Evolutionary conservation across 1,140 invertebrate species (phyloP).

Genomic region (Adoxophyes honmai): DNA sequence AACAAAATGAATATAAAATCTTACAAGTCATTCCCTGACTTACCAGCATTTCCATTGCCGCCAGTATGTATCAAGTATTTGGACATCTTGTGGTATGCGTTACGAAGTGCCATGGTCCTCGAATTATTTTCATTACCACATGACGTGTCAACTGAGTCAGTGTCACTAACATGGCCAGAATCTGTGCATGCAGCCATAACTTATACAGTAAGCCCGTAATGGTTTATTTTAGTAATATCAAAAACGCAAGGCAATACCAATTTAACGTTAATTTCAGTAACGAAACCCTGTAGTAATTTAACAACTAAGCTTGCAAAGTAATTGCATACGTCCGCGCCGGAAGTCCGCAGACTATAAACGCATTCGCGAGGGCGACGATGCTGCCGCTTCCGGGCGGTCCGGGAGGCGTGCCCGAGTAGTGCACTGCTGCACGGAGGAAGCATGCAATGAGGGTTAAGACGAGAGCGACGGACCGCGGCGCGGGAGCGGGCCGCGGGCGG

Average conservation of each 20-base stretch:
- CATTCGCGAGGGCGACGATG: slow-evolving; percentile 71
- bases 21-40: not conserved
- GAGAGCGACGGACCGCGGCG: slow-evolving; percentile 22
- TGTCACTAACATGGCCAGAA: slow-evolving; percentile 5
- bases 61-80: slow-evolving; percentile 26
- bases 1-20: too few species aligned
- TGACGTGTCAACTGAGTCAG: not conserved
- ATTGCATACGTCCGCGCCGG: slow-evolving; percentile 38
- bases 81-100: slow-evolving; percentile 37
- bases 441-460: slow-evolving; percentile 21
- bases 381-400: slow-evolving; percentile 41
- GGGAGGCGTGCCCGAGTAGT: slow-evolving; percentile 33
- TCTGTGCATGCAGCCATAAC: not conserved
- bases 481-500: slow-evolving; percentile 31
- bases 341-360: slow-evolving; percentile 46
- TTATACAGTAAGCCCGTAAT: not conserved
- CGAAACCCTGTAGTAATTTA: too few species aligned
- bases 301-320: not conserved
- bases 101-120: slow-evolving; percentile 18
- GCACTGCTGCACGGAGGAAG: slow-evolving; percentile 27
- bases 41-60: slow-evolving; percentile 18
- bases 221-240: too few species aligned
- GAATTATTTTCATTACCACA: not conserved
- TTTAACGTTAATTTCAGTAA: too few species aligned
- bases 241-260: too few species aligned